Conservation (phyloP, 1,140 invertebrate genomes). For the Alviniconcha marisindica region DNA sequence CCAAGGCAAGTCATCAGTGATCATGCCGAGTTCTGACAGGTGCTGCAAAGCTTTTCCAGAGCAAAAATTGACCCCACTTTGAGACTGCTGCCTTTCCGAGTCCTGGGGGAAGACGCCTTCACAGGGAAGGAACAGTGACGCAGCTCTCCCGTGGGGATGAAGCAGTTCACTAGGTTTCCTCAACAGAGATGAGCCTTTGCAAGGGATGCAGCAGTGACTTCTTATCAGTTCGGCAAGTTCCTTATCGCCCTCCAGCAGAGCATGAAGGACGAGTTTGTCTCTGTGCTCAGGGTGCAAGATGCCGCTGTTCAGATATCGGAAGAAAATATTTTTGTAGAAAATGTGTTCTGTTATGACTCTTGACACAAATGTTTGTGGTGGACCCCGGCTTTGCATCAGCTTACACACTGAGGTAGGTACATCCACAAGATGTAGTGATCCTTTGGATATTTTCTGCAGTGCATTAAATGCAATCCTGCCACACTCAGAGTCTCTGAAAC, state of each 20-base stretch:
- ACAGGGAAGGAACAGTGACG: conserved; percentile 15
- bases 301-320: background rate
- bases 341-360: background rate
- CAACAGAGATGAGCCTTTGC: background rate
- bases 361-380: background rate
- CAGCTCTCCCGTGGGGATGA: conserved; percentile 13
- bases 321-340: conserved; percentile 34
- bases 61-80: conserved; percentile 1
- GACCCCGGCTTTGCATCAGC: background rate
- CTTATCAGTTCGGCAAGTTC: background rate
- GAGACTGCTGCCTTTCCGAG: no score
- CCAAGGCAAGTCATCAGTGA: conserved; percentile 33
- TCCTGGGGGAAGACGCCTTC: conserved; percentile 39
- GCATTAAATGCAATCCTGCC: background rate
- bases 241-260: background rate
- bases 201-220: conserved; percentile 11
- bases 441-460: background rate
- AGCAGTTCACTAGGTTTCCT: conserved; percentile 32
- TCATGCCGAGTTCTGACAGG: conserved; percentile 47
- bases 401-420: background rate
- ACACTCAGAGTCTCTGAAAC: background rate
- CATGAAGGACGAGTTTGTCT: conserved; percentile 18
- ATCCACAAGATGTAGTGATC: background rate
- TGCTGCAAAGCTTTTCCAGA: background rate
- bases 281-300: conserved; percentile 30